These are phyloP conservation scores for Dicerorhinus sumatrensis DNA, from an alignment of 2,113 vertebrate species.

Conservation along the genomic window DNA sequence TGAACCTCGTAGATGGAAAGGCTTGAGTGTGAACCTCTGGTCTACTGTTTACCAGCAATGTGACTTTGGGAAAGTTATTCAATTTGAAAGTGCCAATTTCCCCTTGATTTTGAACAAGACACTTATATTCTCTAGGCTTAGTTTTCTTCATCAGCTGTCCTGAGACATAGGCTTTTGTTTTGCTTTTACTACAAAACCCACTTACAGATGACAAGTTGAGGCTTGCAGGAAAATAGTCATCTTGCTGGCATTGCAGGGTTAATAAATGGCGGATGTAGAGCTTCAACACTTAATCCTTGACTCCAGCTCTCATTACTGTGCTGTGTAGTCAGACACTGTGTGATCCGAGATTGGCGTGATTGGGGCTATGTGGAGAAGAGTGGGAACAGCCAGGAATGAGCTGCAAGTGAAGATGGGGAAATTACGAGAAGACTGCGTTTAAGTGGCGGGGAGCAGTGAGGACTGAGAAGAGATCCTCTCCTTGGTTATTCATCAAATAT, in stretches of 20 bases:
- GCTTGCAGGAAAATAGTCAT: too few relatives aligned
- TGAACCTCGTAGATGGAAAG: not conserved
- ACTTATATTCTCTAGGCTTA: not conserved
- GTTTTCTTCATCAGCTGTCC: not conserved
- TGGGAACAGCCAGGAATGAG: too few relatives aligned
- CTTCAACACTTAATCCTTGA: too few relatives aligned
- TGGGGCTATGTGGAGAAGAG: fast-evolving
- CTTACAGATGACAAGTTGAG: not conserved
- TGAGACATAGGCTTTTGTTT: not conserved
- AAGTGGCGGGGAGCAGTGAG: too few relatives aligned
- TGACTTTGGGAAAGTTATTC: not conserved
- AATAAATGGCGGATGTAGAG: not conserved
- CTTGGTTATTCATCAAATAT: not conserved
- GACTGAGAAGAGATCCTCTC: not conserved
- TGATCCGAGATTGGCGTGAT: too few relatives aligned
- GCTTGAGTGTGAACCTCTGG: not conserved
- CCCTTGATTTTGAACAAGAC: not conserved
- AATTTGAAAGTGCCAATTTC: not conserved
- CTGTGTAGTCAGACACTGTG: fast-evolving
- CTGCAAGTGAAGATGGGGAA: too few relatives aligned
- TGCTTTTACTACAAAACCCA: not conserved
- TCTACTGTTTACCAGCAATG: not conserved
- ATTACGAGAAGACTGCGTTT: too few relatives aligned
- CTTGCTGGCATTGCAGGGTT: not conserved
- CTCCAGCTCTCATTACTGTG: not conserved